Evolutionary conservation across 2,113 vertebrate genomes (phyloP), one percentile per base, ranked within the genome.

Genomic region (Actinemys pallida): DNA sequence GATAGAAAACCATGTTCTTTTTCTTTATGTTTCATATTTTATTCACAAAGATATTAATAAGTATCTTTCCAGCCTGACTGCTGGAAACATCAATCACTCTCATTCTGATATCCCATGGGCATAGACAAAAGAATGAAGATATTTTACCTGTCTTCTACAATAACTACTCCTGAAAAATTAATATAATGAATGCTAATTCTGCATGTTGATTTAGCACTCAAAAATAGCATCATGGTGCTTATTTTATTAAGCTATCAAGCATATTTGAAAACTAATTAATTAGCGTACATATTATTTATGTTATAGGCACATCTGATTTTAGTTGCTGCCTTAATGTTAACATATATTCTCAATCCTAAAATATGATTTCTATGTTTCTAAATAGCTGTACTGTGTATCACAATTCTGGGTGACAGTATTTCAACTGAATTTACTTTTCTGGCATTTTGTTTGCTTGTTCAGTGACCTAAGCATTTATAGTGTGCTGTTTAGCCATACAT

Each of bases 391-490:
- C 42, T 35, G 4, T 6, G 1, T 12, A 17, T 56, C 86, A 80
- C 4, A 42, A 69, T 53, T 94, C 11, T 57, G 45, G 17, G 8
- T 88, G 49, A 35, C 5, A 4, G 4, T 0, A 0, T 20, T 57
- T 62, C 39, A 56, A 27, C 53, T 57, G 13, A 24, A 49, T 24
- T 42, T 35, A 20, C 5, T 45, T 45, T 83, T 94, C 69, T n/a
- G 56, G 35, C 7, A 0, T 62, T 29, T 89, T 12, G 1, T n/a
- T 59, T 78, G 27, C 22, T 86, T 76, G 89, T 54, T 76, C 17
- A 25, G 22, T n/a, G 45, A 29, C 78, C 11, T 1, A 81, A 76
- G 24, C 2, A 59, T 93, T 89, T 42, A 54, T 0, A 75, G 14
- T 12, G 50, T 65, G 75, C 76, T 82, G 54, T 52, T 95, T 81